These are phyloP conservation scores for Hemibagrus wyckioides DNA, from an alignment of 2,113 vertebrate species.

Conservation along the genomic window DNA sequence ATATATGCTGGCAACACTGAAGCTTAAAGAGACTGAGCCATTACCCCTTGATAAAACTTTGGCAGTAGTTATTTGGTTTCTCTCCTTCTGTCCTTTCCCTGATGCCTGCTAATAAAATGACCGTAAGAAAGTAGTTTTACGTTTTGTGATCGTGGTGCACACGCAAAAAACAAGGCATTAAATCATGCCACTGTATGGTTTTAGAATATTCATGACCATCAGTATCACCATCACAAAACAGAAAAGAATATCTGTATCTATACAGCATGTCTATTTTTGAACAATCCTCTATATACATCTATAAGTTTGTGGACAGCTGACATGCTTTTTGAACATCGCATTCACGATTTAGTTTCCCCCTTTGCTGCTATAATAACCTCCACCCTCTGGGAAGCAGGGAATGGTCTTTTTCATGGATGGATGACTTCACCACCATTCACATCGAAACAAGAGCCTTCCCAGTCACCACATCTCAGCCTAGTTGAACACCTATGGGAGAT, in stretches of 20 bases:
- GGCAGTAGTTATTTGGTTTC: background rate
- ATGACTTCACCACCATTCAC: background rate
- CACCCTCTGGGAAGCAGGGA: background rate
- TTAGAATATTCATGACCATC: background rate
- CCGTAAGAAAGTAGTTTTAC: background rate
- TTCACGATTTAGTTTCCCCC: background rate
- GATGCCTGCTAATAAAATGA: background rate
- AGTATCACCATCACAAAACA: too few species aligned
- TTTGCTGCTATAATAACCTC: background rate
- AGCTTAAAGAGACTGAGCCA: background rate
- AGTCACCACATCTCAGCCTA: background rate
- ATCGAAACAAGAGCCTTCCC: background rate
- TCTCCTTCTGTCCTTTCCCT: background rate
- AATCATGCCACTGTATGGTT: background rate
- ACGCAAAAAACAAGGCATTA: background rate
- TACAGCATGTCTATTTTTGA: background rate
- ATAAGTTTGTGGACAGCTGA: background rate
- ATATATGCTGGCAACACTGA: background rate
- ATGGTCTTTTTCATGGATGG: background rate
- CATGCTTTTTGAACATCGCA: background rate
- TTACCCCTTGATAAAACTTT: background rate
- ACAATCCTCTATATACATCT: background rate
- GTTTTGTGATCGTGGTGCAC: background rate
- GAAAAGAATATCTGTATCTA: background rate
- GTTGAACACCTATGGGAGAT: background rate